Evolutionary conservation across 2,113 vertebrate species (phyloP), one percentile per base, ranked within the genome.

Genomic region (Athene cunicularia): DNA sequence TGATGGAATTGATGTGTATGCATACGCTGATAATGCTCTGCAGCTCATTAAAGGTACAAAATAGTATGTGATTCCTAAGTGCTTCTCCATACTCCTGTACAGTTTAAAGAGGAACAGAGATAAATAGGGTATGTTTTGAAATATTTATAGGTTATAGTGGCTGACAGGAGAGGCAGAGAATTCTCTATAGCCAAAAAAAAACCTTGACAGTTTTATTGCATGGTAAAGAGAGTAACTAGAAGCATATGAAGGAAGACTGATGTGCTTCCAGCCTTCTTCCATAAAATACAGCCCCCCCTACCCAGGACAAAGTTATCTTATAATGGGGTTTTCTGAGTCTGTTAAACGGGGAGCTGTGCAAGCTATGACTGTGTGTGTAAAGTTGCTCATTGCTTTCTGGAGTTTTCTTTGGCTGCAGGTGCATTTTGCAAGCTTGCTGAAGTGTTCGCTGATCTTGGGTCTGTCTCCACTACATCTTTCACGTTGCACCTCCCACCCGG

Each of bases 131-230:
- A 3, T 59, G 47, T 81, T 89, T 91, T 91, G 37, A 91, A 91
- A 80, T 91, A 82, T 72, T 91, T 94, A 49, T 76, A 63, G 30
- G 47, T 72, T 94, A 43, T 81, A 63, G n/a, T 81, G 39, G 16
- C 80, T 96, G 90, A 79, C 53, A 80, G 58, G 32, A 94, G 53
- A 89, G 71, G 35, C 17, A 81, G 77, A 71, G 37, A 52, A 60
- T 84, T 81, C 76, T 77, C 59, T 67, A 8, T 10, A 84, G 37
- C 43, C 47, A 82, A 59, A 79, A 80, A 80, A 56, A 73, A 11
- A 28, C 27, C 41, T 86, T 67, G 64, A 86, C 64, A 72, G 83
- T 80, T 96, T 91, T 84, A 72, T 94, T 93, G 37, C 66, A 35
- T 0, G 2, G 59, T 79, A 71, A 95, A 86, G 73, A 81, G 30